A percentile compares a stretch with the other conserved stretches of the same genome.
These are phyloP conservation scores for Mycogona germanica DNA, from an alignment of 2,888 invertebrate genomes.

Conservation along the genomic window DNA sequence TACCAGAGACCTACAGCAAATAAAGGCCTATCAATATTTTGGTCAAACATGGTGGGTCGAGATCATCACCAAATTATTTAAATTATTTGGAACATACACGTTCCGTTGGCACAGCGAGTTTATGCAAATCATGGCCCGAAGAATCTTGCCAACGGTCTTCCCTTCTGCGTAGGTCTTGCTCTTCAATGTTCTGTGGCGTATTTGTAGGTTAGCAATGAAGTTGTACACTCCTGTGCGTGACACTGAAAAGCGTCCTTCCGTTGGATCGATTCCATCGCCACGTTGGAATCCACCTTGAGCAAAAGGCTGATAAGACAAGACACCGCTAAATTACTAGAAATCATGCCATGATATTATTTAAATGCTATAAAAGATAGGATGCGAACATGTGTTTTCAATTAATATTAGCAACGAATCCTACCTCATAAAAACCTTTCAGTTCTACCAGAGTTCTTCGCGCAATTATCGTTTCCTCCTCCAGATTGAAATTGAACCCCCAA, in stretches of 20 bases:
- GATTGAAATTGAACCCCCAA: constrained; percentile 29
- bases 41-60: background rate
- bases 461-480: constrained; percentile 26
- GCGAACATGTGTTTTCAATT: background rate
- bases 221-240: constrained; percentile 30
- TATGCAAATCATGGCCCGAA: constrained; percentile 29
- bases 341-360: too few species aligned
- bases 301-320: constrained; percentile 27
- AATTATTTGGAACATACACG: constrained; percentile 27
- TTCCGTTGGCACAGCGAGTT: constrained; percentile 30
- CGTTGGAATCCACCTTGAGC: constrained; percentile 29
- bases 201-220: constrained; percentile 29
- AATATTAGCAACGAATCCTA: constrained; percentile 19
- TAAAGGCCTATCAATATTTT: background rate
- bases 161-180: constrained; percentile 22
- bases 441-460: constrained; percentile 28
- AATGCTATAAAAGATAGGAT: background rate
- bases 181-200: constrained; percentile 25
- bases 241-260: constrained; percentile 29
- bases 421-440: constrained; percentile 29
- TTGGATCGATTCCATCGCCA: constrained; percentile 27
- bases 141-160: constrained; percentile 19
- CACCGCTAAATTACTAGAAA: background rate
- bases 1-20: constrained; percentile 2
- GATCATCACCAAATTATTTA: background rate